Conservation (phyloP, 37 sponge, comb jelly and placozoan species). For the Haliclona indistincta region DNA sequence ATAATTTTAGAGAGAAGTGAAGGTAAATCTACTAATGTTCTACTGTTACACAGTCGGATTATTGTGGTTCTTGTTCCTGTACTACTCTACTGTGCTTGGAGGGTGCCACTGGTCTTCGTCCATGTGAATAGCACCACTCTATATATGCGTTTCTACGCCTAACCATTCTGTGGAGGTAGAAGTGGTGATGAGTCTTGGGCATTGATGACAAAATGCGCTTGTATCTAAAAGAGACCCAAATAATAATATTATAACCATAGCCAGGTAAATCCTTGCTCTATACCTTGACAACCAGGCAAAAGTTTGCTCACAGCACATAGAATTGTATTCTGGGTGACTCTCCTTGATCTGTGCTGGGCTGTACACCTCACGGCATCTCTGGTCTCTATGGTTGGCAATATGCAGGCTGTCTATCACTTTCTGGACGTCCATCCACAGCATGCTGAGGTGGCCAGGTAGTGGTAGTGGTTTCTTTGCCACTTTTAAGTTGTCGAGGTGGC, state of each 20-base stretch:
- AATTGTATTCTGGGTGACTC: neutral
- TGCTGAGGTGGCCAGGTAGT: neutral
- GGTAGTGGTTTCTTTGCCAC: slow-evolving; percentile 8
- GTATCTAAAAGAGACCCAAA: no score
- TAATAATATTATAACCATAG: no score
- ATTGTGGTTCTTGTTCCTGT: no score
- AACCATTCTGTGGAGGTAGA: slow-evolving; percentile 36
- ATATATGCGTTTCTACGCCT: slow-evolving; percentile 15
- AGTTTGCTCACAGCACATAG: slow-evolving; percentile 42
- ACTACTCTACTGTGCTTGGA: no score
- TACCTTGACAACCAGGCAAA: slow-evolving; percentile 57
- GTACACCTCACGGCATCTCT: slow-evolving; percentile 9
- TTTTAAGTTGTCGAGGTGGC: neutral
- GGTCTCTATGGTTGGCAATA: neutral
- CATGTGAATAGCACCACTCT: neutral
- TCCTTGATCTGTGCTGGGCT: slow-evolving; percentile 6
- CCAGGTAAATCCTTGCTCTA: no score
- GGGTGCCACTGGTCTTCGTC: neutral
- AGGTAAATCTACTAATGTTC: no score
- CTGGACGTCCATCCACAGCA: slow-evolving; percentile 10
- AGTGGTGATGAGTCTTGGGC: slow-evolving; percentile 42
- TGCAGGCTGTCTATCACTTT: slow-evolving; percentile 7
- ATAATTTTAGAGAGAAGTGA: no score
- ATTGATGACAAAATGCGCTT: slow-evolving; percentile 35
- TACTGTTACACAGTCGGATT: no score